Conservation (phyloP, 2,888 invertebrate genomes). For the Pollenia amentaria region DNA sequence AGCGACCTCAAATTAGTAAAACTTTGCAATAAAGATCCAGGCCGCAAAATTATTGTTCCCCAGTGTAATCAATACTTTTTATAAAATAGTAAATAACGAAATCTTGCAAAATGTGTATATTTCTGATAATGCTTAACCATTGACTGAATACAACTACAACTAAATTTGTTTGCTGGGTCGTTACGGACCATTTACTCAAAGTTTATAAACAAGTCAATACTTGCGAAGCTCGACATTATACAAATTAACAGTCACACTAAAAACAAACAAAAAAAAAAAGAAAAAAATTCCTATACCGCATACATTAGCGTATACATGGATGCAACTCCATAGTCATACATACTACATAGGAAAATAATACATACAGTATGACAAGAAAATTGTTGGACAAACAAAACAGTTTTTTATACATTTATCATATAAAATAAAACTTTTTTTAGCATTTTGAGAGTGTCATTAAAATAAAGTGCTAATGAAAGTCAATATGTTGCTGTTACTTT, state of each 20-base stretch:
- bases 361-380: not conserved
- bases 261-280: not conserved
- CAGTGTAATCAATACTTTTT: too few species aligned
- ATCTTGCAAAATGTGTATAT: too few species aligned
- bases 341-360: not conserved
- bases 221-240: conserved; percentile 5
- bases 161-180: conserved; percentile 9
- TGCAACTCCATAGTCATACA: not conserved
- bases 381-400: not conserved
- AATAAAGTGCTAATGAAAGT: too few species aligned
- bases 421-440: not conserved
- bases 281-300: not conserved
- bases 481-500: too few species aligned
- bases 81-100: too few species aligned
- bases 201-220: conserved; percentile 27
- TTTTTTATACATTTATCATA: not conserved
- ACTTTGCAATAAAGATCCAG: too few species aligned
- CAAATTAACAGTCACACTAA: conserved; percentile 10
- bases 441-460: too few species aligned
- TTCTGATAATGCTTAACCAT: too few species aligned
- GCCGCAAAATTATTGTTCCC: too few species aligned
- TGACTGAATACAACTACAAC: too few species aligned
- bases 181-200: not conserved
- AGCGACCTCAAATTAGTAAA: too few species aligned
- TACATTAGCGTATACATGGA: not conserved